Conservation (phyloP, 2,888 invertebrate species). For the Ophion costatus region DNA sequence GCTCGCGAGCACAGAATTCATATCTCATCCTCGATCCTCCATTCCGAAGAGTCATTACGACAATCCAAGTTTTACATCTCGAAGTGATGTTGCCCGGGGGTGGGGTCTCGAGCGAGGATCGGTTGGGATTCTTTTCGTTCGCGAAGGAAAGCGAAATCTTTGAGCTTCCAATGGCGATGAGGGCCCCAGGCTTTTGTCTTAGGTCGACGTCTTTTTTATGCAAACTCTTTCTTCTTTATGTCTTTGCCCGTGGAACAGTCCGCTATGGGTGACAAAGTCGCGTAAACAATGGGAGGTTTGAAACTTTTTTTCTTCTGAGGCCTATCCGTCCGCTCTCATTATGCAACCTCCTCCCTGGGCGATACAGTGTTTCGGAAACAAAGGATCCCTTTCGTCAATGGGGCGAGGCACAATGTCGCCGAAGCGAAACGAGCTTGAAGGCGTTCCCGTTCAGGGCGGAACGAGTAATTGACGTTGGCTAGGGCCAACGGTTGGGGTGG, state of each 20-base stretch:
- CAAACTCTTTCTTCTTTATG: slow-evolving; percentile 17
- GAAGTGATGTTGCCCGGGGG: no score
- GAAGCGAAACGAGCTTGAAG: not conserved
- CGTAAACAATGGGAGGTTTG: slow-evolving; percentile 49
- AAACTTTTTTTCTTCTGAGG: slow-evolving; percentile 26
- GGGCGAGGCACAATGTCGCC: not conserved
- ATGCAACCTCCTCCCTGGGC: slow-evolving; percentile 5
- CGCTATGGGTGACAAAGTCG: slow-evolving; percentile 23
- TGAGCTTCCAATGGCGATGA: slow-evolving; percentile 38
- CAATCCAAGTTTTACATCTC: no score
- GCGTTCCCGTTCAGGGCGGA: not conserved
- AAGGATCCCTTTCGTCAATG: slow-evolving; percentile 17
- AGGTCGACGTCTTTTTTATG: slow-evolving; percentile 25
- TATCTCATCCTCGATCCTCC: no score
- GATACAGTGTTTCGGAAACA: slow-evolving; percentile 35
- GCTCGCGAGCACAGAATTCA: no score
- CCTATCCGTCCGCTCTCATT: slow-evolving; percentile 22
- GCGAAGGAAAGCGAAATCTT: slow-evolving; percentile 20
- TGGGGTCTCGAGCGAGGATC: no score
- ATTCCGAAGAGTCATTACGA: no score
- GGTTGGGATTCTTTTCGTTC: not conserved
- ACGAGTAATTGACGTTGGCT: no score
- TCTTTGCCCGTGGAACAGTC: slow-evolving; percentile 14
- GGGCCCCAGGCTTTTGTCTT: slow-evolving; percentile 25
- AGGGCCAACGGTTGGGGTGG: no score